These are phyloP conservation scores for Troides aeacus DNA, from an alignment of 2,888 invertebrate species.

Conservation along the genomic window DNA sequence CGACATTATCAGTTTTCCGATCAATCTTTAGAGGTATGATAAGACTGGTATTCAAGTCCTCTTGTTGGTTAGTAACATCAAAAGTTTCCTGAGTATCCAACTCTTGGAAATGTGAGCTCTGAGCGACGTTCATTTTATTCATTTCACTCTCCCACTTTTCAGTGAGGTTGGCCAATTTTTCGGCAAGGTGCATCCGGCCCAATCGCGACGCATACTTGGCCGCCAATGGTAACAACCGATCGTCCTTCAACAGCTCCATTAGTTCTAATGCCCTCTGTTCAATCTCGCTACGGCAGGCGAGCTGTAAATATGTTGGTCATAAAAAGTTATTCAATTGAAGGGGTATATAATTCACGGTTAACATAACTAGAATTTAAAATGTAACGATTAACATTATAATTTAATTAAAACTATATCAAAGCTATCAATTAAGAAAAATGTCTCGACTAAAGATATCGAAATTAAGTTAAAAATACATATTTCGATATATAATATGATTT, in stretches of 20 bases:
- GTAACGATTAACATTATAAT: background rate
- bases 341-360: background rate
- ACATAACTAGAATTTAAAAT: background rate
- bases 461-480: background rate
- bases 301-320: conserved; percentile 72
- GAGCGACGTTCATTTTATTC: conserved; percentile 55
- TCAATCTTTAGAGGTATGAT: conserved; percentile 68
- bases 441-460: background rate
- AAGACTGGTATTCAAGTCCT: conserved; percentile 66
- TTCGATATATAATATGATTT: background rate
- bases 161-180: conserved; percentile 84
- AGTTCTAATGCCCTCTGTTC: conserved; percentile 93
- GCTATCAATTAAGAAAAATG: background rate
- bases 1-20: conserved; percentile 56
- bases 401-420: background rate
- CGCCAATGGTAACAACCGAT: conserved; percentile 88
- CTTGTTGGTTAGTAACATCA: conserved; percentile 61
- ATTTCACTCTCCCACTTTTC: conserved; percentile 54
- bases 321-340: background rate
- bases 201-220: conserved; percentile 93
- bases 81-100: conserved; percentile 65
- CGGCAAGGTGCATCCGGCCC: conserved; percentile 87
- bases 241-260: conserved; percentile 89
- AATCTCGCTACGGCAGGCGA: conserved; percentile 90
- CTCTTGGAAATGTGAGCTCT: conserved; percentile 60